A percentile compares a stretch with the other conserved stretches of the same genome.
phyloP scores from a whole-genome alignment of 2,797 vertebrate genomes.

The Peromyscus nudipes region DNA sequence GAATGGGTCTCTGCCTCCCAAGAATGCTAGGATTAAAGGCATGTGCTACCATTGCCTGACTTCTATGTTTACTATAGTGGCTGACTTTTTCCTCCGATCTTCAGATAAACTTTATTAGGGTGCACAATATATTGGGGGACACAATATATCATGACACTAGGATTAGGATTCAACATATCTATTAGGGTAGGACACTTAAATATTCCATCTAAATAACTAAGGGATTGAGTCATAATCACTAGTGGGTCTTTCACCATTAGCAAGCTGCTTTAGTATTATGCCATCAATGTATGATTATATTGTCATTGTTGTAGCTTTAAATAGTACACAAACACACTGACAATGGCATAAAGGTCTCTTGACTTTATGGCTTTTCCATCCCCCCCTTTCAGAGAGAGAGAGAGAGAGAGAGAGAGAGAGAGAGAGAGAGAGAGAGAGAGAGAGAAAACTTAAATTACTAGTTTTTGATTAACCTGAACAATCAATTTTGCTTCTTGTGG shows the following conservation, averaged over 20 bases:
- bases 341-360: background rate
- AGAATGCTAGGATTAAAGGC: too few relatives aligned
- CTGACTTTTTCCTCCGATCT: too few relatives aligned
- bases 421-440: slow-evolving; percentile 1
- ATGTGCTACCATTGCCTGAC: too few relatives aligned
- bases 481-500: slow-evolving; percentile 36
- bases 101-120: too few relatives aligned
- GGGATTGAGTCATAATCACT: background rate
- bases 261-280: background rate
- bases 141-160: too few relatives aligned
- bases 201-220: background rate
- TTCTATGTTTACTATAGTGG: too few relatives aligned
- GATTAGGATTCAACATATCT: too few relatives aligned
- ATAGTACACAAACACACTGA: background rate
- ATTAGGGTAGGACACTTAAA: background rate
- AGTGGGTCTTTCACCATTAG: slow-evolving; percentile 26
- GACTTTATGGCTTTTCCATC: background rate
- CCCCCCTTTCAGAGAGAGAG: background rate
- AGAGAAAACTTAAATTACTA: background rate
- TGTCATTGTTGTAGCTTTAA: background rate
- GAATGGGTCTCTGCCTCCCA: too few relatives aligned
- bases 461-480: slow-evolving; percentile 33
- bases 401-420: background rate
- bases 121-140: too few relatives aligned
- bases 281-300: background rate